Evolutionary conservation across 2,797 vertebrate genomes (phyloP), one percentile per base, ranked within the genome.

Genomic region (Silurus lanzhouensis): DNA sequence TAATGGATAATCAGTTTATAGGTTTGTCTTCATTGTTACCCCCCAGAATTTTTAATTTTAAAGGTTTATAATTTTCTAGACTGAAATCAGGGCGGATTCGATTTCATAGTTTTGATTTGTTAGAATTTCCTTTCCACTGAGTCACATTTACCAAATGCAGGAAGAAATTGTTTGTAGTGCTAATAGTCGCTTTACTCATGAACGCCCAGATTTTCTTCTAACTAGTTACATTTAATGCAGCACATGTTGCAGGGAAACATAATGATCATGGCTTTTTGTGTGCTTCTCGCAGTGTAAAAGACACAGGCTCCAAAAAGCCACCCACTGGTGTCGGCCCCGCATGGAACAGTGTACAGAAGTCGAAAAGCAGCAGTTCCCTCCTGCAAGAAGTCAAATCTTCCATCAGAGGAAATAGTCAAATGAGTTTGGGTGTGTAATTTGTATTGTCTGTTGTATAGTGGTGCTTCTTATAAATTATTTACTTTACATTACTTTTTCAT

Each of bases 341-440:
- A 4, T 98, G 97, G 97, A 96, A 92, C 87, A 96, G 92, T 84
- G 94, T 96, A 70, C 94, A 95, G 0, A 95, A 97, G 88, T 99
- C 97, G 4, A 96, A 96, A 90, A 99, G 98, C 89, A 98, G 97
- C 85, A 95, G 95, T 20, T 93, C 97, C 68, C 91, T 98, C 83
- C 90, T 94, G 89, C 94, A 94, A 90, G 97, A 97, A 55, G 89
- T 93, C 31, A 93, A 93, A 72, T 93, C 93, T 0, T 84, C 93
- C 82, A 91, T 91, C 79, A 96, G 94, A 95, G 90, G 91, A 87
- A 95, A 88, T 89, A 93, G 91, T 85, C 91, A 95, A 15, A 91
- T 86, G 71, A 88, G 89, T 82, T 44, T 91, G 64, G 93, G 95
- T 93, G 94, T 87, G 85, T 93, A 92, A 38, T 46, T 15, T n/a